Evolutionary conservation across 2,888 invertebrate species (phyloP), one percentile per base, ranked within the genome.

Genomic region (Dioctria linearis): DNA sequence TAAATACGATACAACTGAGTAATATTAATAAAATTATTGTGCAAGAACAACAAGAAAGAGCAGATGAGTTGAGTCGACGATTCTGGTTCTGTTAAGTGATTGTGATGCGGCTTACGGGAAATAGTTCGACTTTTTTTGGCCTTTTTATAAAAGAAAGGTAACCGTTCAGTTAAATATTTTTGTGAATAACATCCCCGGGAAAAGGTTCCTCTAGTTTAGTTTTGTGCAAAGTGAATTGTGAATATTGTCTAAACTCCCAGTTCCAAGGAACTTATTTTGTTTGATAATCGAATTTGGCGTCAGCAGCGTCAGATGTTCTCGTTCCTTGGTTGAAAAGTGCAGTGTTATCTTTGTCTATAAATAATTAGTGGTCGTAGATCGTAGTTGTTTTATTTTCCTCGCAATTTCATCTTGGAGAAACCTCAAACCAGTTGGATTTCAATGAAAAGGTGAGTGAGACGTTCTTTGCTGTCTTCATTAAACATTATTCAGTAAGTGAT

Each of bases 401-500:
- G 25, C 25, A 25, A 3, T 11, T 11, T 11, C 54, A 11, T 2
- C 54, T 1, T 4, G 37, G 6, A 61, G 37, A 25, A 61, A 39
- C 61, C 57, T 8, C 37, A 61, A 61, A 61, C 39, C 61, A 61
- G 61, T 39, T 61, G 37, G 61, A 61, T 39, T 54, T 61, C 37
- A 37, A 13, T 8, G 61, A 6, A 25, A 39, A 61, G 61, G 61
- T 61, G 37, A 61, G 61, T 61, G 40, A 39, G 37, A 11, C 51
- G 6, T 51, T 11, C 37, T 5, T 6, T 37, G 6, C 6, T 25
- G 5, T 40, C 13, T 13, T 61, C 11, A 61, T 54, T 46, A 9
- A 6, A 46, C 6, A 54, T 8, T 54, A n/a, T 25, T 25, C 25
- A 25, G 25, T 25, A 25, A 6, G 37, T 61, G 61, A 61, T 61